A percentile compares a stretch with the other conserved stretches of the same genome.
phyloP scores from a whole-genome alignment of 2,888 invertebrate genomes.

The Mimachlamys varia region DNA sequence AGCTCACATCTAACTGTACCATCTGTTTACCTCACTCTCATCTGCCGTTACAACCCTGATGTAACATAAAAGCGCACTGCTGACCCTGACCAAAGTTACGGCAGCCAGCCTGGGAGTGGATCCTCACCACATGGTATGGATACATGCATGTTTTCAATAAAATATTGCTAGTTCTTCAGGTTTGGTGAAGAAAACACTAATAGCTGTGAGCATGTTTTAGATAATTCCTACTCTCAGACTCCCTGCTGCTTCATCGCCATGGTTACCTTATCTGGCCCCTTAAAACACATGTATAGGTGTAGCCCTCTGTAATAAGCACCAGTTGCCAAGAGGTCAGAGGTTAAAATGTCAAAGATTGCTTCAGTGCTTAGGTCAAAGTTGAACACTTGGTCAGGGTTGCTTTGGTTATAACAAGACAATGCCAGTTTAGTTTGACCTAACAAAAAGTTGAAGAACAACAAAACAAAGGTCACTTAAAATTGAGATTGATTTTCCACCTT shows the following conservation, averaged over 20 bases:
- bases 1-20: not conserved
- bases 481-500: too few relatives aligned
- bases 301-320: not conserved
- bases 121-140: not conserved
- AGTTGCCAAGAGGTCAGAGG: not conserved
- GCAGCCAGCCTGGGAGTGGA: not conserved
- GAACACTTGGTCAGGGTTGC: not conserved
- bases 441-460: too few relatives aligned
- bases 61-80: not conserved
- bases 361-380: not conserved
- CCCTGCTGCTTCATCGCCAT: slow-evolving; percentile 3
- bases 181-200: not conserved
- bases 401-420: too few relatives aligned
- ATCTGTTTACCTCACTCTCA: not conserved
- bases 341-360: not conserved
- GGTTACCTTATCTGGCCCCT: not conserved
- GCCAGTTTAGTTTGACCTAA: too few relatives aligned
- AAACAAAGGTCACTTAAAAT: too few relatives aligned
- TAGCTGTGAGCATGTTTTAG: not conserved
- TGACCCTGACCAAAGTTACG: not conserved
- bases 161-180: not conserved
- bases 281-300: slow-evolving; percentile 5
- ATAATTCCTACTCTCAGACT: not conserved
- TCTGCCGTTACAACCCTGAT: not conserved
- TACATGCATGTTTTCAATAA: slow-evolving; percentile 24